Evolutionary conservation across 2,113 vertebrate species (phyloP), one percentile per base, ranked within the genome.

Genomic region (Columba janthina): DNA sequence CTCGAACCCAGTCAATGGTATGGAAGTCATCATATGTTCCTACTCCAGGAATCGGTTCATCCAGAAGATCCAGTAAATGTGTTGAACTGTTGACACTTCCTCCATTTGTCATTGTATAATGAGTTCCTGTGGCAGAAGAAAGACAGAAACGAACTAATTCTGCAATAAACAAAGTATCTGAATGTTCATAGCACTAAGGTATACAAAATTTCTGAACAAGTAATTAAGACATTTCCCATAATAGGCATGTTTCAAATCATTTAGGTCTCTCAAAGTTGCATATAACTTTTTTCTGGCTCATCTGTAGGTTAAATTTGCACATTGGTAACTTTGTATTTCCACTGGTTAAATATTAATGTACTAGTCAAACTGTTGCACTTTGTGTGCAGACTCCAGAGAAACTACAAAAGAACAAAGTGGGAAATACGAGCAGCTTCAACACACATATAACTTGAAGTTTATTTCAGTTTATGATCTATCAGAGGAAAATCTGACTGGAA

Each of bases 1-100:
- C 99, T 31, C 99, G 98, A 83, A 99, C 99, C 99, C 99, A 99
- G 85, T 99, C 99, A 75, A 99, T 99, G 93, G 99, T 99, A 97
- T 99, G 99, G 98, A 99, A 99, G 97, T 99, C 99, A 94, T 99
- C 99, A 0, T 99, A 99, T 24, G 99, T 99, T 80, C 99, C 99
- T 89, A 99, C 99, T 21, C 99, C 99, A 3, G 99, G 99, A 95
- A 99, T 99, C 34, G 99, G 99, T 94, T 99, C 99, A 96, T 99
- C 99, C 92, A 99, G 97, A 95, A 99, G 98, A 95, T 99, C 99
- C 98, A 99, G 92, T 89, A 99, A 97, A 96, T 99, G 99, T 46
- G 99, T 99, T 94, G 98, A 98, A 97, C 98, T 99, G 95, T 99
- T 99, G 91, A 98, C 98, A 78, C 98, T 98, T 71, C 99, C 99